A percentile compares a stretch with the other conserved stretches of the same genome.
Conservation (phyloP, 2,888 invertebrate genomes). For the Acrocyrtus sp. region DNA sequence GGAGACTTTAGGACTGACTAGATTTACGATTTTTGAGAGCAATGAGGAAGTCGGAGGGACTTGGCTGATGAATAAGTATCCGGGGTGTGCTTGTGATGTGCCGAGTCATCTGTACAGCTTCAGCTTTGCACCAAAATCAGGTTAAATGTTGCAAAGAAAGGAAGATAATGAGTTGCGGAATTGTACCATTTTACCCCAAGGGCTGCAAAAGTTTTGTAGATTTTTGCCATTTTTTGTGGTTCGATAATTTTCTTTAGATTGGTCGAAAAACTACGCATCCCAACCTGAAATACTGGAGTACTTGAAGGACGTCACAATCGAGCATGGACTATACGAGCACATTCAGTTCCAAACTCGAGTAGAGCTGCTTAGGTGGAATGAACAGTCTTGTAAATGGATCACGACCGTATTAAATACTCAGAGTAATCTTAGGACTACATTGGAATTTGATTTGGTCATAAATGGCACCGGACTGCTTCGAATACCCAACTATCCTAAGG, state of each 20-base stretch:
- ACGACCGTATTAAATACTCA: background rate
- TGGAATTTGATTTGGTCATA: constrained; percentile 26
- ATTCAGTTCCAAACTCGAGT: constrained; percentile 41
- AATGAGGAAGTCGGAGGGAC: constrained; percentile 56
- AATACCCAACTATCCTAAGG: constrained; percentile 43
- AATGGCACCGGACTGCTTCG: constrained; percentile 47
- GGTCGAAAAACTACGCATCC: constrained; percentile 37
- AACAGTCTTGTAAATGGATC: constrained; percentile 28
- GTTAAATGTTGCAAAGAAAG: constrained; percentile 15
- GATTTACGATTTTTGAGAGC: constrained; percentile 49
- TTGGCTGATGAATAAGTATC: constrained; percentile 54
- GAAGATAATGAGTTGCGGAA: background rate
- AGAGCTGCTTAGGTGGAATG: constrained; percentile 31
- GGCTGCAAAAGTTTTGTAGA: background rate
- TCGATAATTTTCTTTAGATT: constrained; percentile 31
- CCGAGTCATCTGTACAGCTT: constrained; percentile 47
- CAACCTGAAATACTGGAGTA: constrained; percentile 52
- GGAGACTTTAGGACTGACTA: constrained; percentile 13
- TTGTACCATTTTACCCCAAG: too few species aligned
- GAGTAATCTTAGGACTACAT: constrained; percentile 6
- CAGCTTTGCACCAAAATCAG: constrained; percentile 53
- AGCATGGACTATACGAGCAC: constrained; percentile 38
- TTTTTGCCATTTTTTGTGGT: background rate
- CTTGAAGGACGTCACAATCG: constrained; percentile 34
- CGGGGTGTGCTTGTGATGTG: constrained; percentile 53